Percentiles rank a stretch among this genome's conserved stretches.
These are phyloP conservation scores for Gymnarchus niloticus DNA, from an alignment of 2,113 vertebrate genomes.

Conservation along the genomic window DNA sequence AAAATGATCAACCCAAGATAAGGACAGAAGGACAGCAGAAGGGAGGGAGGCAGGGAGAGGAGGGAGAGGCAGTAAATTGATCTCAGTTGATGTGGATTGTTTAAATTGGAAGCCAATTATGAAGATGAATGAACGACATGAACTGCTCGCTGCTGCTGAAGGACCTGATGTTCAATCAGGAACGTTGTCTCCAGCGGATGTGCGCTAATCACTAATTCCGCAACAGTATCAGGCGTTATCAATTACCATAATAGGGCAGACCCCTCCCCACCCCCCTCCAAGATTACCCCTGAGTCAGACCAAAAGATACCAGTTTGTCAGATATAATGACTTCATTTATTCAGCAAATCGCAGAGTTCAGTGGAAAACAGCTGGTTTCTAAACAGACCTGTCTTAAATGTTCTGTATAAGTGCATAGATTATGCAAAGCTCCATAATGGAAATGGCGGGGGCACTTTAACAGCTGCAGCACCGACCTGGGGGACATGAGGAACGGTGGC, in stretches of 20 bases:
- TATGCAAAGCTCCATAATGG: not conserved
- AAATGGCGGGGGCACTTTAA: not conserved
- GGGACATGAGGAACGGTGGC: not conserved
- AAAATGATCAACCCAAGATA: not conserved
- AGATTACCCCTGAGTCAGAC: not conserved
- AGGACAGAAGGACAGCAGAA: too few relatives aligned
- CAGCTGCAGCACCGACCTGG: not conserved
- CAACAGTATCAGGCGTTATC: not conserved
- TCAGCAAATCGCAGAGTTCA: not conserved
- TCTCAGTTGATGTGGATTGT: conserved; percentile 11
- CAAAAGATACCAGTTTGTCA: not conserved
- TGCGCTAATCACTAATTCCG: not conserved
- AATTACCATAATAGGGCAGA: not conserved
- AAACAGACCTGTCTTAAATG: not conserved
- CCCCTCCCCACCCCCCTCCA: too few relatives aligned
- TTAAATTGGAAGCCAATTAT: conserved; percentile 19
- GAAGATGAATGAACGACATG: conserved; percentile 5
- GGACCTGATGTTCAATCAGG: not conserved
- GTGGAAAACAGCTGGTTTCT: not conserved
- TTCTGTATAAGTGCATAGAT: not conserved
- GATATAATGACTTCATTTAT: not conserved
- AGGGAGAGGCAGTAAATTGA: not conserved
- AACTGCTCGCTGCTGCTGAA: not conserved
- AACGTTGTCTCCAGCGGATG: not conserved
- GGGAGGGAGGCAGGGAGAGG: not conserved